Base-by-base conservation (phyloP, 2,113 vertebrate genomes). In the Montifringilla adamsi region DNA sequence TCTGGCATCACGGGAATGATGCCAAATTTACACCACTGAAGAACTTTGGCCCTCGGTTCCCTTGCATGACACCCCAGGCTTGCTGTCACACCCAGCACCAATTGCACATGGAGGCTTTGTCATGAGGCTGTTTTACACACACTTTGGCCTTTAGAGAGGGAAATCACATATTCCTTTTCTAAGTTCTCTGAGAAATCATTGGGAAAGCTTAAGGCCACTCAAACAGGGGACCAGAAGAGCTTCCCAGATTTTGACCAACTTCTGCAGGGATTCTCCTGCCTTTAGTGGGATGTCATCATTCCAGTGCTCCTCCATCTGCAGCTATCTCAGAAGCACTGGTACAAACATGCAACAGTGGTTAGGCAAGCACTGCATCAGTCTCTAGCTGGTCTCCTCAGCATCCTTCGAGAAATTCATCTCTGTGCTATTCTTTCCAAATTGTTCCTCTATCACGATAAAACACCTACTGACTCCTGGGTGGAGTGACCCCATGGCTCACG, bases 61-160 rank as follows among this genome's bases (percentile, higher is more conserved):
- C 60, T 20, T 37, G 31, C 6, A 13, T 0, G 0, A 33, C 22
- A 21, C 13, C 2, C 35, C 7, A 30, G 0, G 1, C 28, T 67
- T 31, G 35, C 68, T 43, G 5, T 18, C 33, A 7, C 6, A 43
- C 12, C 10, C 46, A 58, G 55, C 3, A 4, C 11, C 6, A 10
- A 33, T 0, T 5, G 22, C 46, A 77, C 28, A 12, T 0, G 0
- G 12, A 18, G n/a, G 13, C 24, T 39, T 4, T 6, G 10, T 39
- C 10, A 3, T 1, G 9, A 81, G 19, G 23, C 53, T 67, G 2
- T 23, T 64, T 55, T 7, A 43, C 19, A 37, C 24, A 28, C 8
- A 2, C 10, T 14, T 19, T 7, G 21, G 43, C 23, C 6, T 77
- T 22, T 4, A 8, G 31, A 43, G 37, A 49, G 20, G 18, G 10